phyloP scores from a whole-genome alignment of 2,113 vertebrate species.

The Leuciscus idus region DNA sequence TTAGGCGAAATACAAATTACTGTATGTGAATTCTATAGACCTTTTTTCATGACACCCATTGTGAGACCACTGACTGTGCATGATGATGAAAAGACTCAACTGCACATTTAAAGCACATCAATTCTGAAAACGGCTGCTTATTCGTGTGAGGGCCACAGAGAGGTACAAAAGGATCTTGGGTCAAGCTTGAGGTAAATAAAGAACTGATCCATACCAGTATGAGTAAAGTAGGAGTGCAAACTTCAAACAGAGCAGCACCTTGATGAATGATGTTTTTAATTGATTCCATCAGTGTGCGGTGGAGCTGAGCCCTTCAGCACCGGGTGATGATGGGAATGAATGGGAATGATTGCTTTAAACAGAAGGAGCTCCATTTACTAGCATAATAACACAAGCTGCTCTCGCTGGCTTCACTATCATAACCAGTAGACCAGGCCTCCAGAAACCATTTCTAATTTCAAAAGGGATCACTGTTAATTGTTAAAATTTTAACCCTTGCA shows the following conservation, averaged over 20 bases:
- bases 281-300: constrained; percentile 26
- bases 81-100: constrained; percentile 19
- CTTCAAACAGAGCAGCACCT: constrained; percentile 9
- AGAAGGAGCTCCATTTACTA: constrained; percentile 29
- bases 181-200: constrained; percentile 27
- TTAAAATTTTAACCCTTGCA: not conserved
- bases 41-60: constrained; percentile 7
- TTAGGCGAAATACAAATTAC: constrained; percentile 21
- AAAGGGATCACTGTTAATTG: not conserved
- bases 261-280: constrained; percentile 37
- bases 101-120: constrained; percentile 13
- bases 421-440: not conserved
- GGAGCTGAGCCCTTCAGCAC: not conserved
- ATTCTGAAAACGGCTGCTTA: not conserved
- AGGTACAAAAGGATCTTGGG: not conserved
- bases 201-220: not conserved
- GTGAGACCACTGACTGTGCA: constrained; percentile 14
- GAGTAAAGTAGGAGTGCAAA: not conserved
- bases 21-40: not conserved
- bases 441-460: not conserved
- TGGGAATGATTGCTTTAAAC: constrained; percentile 9
- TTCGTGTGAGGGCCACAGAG: not conserved
- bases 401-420: not conserved
- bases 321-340: not conserved
- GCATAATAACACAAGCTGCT: constrained; percentile 15